Evolutionary conservation across 2,797 vertebrate genomes (phyloP).

Genomic region (Chanos chanos): DNA sequence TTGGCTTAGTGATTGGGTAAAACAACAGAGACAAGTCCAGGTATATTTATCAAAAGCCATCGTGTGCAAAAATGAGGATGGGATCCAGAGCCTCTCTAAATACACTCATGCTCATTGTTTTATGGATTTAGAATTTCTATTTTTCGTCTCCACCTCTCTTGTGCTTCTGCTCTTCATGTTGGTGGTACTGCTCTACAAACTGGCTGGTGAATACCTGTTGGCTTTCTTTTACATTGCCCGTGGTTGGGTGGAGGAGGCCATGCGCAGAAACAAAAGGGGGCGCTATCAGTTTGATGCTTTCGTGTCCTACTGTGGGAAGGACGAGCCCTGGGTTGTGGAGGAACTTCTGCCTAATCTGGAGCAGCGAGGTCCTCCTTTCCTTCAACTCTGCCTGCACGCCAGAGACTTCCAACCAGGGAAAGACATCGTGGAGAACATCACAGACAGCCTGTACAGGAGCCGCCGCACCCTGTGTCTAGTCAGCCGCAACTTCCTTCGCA

Average conservation of each 20-base stretch:
- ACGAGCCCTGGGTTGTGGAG: conserved; percentile 56
- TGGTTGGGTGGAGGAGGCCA: conserved; percentile 13
- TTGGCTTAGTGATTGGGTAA: conserved; percentile 17
- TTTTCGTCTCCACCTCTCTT: conserved; percentile 11
- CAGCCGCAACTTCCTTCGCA: conserved; percentile 16
- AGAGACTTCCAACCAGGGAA: conserved; percentile 47
- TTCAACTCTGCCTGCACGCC: conserved; percentile 48
- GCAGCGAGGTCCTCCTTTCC: not conserved
- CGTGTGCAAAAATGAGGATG: not conserved
- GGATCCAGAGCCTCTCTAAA: not conserved
- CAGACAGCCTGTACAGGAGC: conserved; percentile 29
- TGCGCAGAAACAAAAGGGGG: not conserved
- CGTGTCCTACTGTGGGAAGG: conserved; percentile 1
- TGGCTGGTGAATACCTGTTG: conserved; percentile 7
- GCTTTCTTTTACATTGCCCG: conserved; percentile 18
- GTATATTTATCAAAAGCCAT: not conserved
- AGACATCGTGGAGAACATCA: too few relatives aligned
- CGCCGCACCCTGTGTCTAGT: conserved; percentile 26
- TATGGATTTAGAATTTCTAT: not conserved
- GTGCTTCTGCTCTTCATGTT: conserved; percentile 22
- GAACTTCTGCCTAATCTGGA: conserved; percentile 47
- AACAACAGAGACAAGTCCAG: not conserved
- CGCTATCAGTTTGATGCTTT: not conserved
- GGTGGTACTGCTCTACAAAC: conserved; percentile 9
- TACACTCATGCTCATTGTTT: not conserved